Conservation (phyloP, 2,888 invertebrate genomes). For the Thymelicus acteon region DNA sequence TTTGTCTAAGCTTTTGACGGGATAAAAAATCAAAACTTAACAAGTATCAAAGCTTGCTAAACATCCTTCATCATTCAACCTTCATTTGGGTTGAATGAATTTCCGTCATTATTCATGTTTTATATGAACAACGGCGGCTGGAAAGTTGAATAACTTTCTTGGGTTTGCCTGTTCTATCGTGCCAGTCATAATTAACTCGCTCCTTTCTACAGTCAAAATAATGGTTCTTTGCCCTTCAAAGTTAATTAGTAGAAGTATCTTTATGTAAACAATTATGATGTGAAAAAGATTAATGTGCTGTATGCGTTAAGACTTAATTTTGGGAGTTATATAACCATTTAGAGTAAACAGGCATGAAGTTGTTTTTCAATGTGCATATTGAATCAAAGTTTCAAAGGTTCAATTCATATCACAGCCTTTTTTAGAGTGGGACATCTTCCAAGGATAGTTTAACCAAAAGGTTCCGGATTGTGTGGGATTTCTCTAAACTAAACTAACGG, state of each 20-base stretch:
- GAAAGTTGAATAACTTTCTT: slow-evolving; percentile 11
- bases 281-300: too few species aligned
- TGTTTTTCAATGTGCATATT: too few species aligned
- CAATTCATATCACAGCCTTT: too few species aligned
- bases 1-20: background rate
- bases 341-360: too few species aligned
- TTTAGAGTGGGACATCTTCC: too few species aligned
- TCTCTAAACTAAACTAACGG: too few species aligned
- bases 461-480: too few species aligned
- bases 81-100: slow-evolving; percentile 6
- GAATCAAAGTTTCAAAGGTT: too few species aligned
- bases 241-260: slow-evolving; percentile 3
- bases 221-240: slow-evolving; percentile 1
- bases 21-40: background rate
- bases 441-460: too few species aligned
- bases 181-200: slow-evolving; percentile 10
- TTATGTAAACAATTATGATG: background rate
- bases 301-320: too few species aligned
- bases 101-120: slow-evolving; percentile 12
- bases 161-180: background rate
- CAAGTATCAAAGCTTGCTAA: background rate
- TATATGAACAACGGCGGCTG: slow-evolving; percentile 2
- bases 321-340: too few species aligned
- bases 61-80: background rate
- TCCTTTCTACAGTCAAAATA: slow-evolving; percentile 1